Evolutionary conservation across 2,113 vertebrate genomes (phyloP).

Genomic region (Suncus etruscus): DNA sequence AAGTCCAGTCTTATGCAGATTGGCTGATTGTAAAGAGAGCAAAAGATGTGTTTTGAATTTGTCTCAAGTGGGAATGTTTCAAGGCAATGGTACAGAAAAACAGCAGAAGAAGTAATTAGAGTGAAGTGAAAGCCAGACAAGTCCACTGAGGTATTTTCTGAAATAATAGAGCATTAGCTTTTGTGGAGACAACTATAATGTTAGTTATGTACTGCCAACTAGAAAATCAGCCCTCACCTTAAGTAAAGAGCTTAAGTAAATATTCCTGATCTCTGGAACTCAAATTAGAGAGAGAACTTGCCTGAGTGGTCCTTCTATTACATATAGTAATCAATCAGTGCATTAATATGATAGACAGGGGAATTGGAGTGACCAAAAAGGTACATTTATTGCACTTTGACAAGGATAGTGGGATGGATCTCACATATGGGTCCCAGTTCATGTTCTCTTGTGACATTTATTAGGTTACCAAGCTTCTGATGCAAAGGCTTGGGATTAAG

Average conservation of each 20-base stretch:
- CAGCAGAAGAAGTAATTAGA: not conserved
- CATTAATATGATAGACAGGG: not conserved
- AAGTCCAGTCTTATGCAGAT: not conserved
- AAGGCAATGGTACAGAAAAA: not conserved
- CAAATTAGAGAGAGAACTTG: not conserved
- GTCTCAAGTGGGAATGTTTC: not conserved
- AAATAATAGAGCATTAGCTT: not conserved
- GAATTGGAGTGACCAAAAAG: not conserved
- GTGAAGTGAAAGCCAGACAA: not conserved
- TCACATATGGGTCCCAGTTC: fast-evolving
- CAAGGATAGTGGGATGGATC: not conserved
- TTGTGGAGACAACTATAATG: not conserved
- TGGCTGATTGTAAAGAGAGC: not conserved
- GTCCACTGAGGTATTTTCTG: not conserved
- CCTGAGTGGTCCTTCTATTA: not conserved
- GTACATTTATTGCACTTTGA: not conserved
- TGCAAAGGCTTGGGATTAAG: fast-evolving
- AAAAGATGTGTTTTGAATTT: not conserved
- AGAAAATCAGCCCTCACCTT: not conserved
- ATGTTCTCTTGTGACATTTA: not conserved
- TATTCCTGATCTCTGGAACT: not conserved
- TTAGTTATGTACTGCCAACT: not conserved
- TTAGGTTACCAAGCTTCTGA: not conserved
- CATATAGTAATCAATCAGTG: fast-evolving
- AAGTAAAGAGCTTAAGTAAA: not conserved